A percentile compares a stretch with the other conserved stretches of the same genome.
Evolutionary conservation across 2,113 vertebrate genomes (phyloP).

Genomic region (Vireo altiloquus): DNA sequence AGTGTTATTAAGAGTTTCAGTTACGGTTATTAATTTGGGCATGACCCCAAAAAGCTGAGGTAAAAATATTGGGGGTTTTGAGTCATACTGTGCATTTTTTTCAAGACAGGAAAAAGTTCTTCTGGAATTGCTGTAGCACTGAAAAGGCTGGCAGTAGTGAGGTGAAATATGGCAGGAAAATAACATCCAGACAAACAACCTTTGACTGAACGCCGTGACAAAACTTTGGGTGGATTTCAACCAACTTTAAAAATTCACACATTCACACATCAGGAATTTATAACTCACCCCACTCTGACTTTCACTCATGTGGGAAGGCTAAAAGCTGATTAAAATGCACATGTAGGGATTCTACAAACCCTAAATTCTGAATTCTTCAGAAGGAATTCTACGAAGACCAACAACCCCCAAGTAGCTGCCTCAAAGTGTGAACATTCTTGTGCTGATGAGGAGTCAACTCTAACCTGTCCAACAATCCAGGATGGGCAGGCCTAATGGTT

Average conservation of each 20-base stretch:
- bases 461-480: neutral
- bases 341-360: neutral
- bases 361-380: neutral
- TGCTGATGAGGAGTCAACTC: neutral
- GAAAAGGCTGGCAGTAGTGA: neutral
- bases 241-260: neutral
- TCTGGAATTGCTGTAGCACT: neutral
- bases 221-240: neutral
- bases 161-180: neutral
- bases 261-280: neutral
- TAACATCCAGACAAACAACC: neutral
- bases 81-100: neutral
- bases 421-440: neutral
- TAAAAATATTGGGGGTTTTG: neutral
- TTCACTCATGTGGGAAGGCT: neutral
- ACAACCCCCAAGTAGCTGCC: fast-evolving
- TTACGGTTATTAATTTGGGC: neutral
- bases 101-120: neutral
- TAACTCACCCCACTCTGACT: neutral
- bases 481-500: neutral
- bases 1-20: neutral
- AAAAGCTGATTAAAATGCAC: neutral
- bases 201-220: neutral
- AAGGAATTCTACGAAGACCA: neutral
- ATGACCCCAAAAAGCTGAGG: neutral